These are phyloP conservation scores for Patella caerulea DNA, from an alignment of 2,888 invertebrate species.

Conservation along the genomic window DNA sequence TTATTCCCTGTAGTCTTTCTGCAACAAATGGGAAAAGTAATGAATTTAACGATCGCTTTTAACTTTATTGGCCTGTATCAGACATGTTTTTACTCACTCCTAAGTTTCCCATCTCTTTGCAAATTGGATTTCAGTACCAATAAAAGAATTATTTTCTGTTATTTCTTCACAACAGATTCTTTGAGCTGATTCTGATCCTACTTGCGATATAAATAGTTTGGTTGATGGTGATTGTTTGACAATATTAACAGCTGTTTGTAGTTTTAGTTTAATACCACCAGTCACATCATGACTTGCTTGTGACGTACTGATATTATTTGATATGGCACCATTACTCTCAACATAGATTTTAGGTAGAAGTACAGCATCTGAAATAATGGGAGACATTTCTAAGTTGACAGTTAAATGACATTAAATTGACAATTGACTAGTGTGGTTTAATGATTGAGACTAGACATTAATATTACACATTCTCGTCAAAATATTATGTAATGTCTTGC, in stretches of 20 bases:
- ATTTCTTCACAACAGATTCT: constrained; percentile 24
- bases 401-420: background rate
- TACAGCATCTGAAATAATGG: constrained; percentile 38
- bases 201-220: constrained; percentile 47
- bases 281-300: constrained; percentile 48
- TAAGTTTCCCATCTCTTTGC: no score
- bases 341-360: constrained; percentile 39
- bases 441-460: no score
- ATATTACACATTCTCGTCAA: no score
- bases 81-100: no score
- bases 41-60: no score
- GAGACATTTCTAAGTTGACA: background rate
- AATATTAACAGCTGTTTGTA: constrained; percentile 48
- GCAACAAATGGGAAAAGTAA: no score
- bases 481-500: no score
- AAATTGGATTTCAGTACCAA: constrained; percentile 18
- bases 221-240: constrained; percentile 35
- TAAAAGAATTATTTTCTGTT: background rate
- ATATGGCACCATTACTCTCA: constrained; percentile 26
- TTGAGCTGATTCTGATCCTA: constrained; percentile 38
- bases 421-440: no score
- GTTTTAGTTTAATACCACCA: constrained; percentile 53
- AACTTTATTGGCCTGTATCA: no score
- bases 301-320: constrained; percentile 29
- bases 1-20: no score